A percentile compares a stretch with the other conserved stretches of the same genome.
Evolutionary conservation across 2,888 invertebrate species (phyloP).

Genomic region (Cheiracanthium punctorium): DNA sequence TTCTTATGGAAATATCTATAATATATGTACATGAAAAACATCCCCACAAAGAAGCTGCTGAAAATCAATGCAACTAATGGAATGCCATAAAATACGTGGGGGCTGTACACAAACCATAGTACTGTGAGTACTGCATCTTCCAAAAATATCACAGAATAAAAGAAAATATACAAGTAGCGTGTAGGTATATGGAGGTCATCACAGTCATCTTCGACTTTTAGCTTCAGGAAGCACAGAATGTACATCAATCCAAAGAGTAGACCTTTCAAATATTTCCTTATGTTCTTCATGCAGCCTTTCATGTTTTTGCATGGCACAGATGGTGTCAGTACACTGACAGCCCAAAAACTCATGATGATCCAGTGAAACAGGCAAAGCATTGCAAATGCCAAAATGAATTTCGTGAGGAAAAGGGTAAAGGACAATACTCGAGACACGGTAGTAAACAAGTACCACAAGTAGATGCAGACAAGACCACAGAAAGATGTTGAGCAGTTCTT

Average conservation of each 20-base stretch:
- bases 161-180: conserved; percentile 51
- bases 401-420: conserved; percentile 77
- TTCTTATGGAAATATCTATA: conserved; percentile 57
- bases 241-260: conserved; percentile 54
- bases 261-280: conserved; percentile 42
- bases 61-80: conserved; percentile 38
- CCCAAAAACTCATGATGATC: conserved; percentile 62
- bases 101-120: conserved; percentile 51
- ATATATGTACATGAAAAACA: conserved; percentile 50
- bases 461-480: conserved; percentile 84
- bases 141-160: conserved; percentile 60
- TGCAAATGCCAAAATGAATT: conserved; percentile 52
- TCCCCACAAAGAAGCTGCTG: conserved; percentile 39
- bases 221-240: conserved; percentile 47
- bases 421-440: conserved; percentile 77
- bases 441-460: conserved; percentile 89
- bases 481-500: conserved; percentile 75
- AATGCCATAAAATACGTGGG: conserved; percentile 42
- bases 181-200: conserved; percentile 49
- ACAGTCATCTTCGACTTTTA: conserved; percentile 46
- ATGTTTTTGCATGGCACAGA: conserved; percentile 29
- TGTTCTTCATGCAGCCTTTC: conserved; percentile 33
- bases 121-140: conserved; percentile 53
- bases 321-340: conserved; percentile 50
- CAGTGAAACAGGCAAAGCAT: conserved; percentile 62